Percentiles rank a stretch among this genome's conserved stretches.
Conservation (phyloP, 2,888 invertebrate species). For the Ferrisia virgata region DNA sequence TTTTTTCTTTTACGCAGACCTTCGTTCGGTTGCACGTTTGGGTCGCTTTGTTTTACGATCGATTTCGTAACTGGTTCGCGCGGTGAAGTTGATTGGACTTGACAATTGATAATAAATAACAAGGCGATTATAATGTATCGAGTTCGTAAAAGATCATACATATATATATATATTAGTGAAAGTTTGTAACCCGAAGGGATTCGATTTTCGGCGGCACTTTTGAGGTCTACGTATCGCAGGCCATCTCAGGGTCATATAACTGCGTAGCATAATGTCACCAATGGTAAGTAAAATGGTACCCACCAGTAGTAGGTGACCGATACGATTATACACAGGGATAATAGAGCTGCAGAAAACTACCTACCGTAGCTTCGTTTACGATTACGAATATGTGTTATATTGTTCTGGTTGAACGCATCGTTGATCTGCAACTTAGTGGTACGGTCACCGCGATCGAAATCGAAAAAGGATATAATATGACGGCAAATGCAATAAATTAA, state of each 20-base stretch:
- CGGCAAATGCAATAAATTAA: conserved; percentile 29
- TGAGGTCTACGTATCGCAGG: too few species aligned
- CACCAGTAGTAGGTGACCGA: too few species aligned
- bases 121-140: not conserved
- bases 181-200: not conserved
- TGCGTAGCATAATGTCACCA: not conserved
- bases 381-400: not conserved
- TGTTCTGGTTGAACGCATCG: conserved; percentile 16
- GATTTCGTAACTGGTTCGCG: not conserved
- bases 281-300: not conserved
- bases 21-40: too few species aligned
- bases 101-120: not conserved
- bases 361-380: too few species aligned
- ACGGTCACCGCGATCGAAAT: conserved; percentile 20
- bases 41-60: conserved; percentile 14
- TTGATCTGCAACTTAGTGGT: conserved; percentile 1
- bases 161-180: not conserved
- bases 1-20: conserved; percentile 1
- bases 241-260: not conserved
- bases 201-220: not conserved
- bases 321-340: not conserved
- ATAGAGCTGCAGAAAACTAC: too few species aligned
- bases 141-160: not conserved
- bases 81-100: not conserved
- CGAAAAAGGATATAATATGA: conserved; percentile 32